Percentiles rank a stretch among this genome's conserved stretches.
Conservation (phyloP, 2,113 vertebrate species). For the Cercocebus atys region DNA sequence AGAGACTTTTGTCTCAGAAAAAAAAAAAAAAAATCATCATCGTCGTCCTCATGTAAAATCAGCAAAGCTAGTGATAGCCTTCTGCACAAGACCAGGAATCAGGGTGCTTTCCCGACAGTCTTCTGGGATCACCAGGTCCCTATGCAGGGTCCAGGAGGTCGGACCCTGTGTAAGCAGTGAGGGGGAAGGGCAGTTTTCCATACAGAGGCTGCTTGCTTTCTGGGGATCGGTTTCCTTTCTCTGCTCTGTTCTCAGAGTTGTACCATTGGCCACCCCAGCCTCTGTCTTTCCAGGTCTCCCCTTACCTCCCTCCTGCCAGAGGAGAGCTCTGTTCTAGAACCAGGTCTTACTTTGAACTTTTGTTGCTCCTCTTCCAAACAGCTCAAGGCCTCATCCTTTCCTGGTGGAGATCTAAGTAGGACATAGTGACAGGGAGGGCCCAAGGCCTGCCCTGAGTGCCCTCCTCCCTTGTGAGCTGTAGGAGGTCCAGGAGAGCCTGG, state of each 20-base stretch:
- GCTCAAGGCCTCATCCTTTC: conserved; percentile 88
- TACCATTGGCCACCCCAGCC: neutral
- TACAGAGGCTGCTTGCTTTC: neutral
- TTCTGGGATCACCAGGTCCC: conserved; percentile 91
- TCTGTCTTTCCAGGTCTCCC: neutral
- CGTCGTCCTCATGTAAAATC: neutral
- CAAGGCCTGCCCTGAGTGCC: conserved; percentile 83
- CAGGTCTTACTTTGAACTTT: neutral
- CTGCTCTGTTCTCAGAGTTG: neutral
- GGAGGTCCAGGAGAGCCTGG: conserved; percentile 88
- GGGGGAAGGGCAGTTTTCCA: neutral
- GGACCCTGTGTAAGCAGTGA: conserved; percentile 82
- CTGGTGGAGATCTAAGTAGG: conserved; percentile 95
- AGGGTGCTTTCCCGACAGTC: conserved; percentile 91
- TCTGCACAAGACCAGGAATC: conserved; percentile 89
- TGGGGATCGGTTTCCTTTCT: neutral
- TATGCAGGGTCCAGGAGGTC: conserved; percentile 89
- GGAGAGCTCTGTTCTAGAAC: neutral
- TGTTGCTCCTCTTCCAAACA: neutral
- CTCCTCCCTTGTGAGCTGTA: conserved; percentile 86
- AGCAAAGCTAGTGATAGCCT: conserved; percentile 83
- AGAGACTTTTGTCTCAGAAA: too few species aligned
- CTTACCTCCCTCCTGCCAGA: neutral
- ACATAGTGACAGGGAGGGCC: conserved; percentile 89
- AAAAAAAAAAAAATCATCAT: too few species aligned